phyloP scores from a whole-genome alignment of 2,113 vertebrate genomes.

The Bubalus kerabau region DNA sequence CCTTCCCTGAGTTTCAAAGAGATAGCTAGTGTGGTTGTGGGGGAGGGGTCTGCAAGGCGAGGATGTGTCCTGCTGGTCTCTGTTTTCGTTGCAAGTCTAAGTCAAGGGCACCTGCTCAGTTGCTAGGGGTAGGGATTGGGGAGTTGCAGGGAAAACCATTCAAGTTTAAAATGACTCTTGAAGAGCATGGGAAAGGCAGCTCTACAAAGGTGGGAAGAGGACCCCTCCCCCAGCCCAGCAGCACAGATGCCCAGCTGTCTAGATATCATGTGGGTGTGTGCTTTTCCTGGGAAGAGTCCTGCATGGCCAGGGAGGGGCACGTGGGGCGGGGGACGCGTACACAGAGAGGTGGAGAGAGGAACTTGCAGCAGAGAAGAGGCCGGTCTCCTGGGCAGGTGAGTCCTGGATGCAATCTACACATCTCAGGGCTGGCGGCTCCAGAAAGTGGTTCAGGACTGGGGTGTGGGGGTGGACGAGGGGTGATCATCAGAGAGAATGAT shows the following conservation, averaged over 20 bases:
- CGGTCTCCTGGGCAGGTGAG: neutral
- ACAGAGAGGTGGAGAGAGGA: neutral
- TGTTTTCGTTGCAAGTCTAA: neutral
- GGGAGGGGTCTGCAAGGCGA: neutral
- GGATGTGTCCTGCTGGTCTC: neutral
- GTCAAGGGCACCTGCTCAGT: neutral
- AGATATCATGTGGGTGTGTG: neutral
- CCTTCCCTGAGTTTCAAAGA: neutral
- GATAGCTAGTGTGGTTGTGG: too few relatives aligned
- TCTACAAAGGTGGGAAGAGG: neutral
- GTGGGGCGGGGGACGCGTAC: rapidly evolving
- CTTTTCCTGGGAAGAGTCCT: neutral
- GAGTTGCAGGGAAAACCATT: neutral
- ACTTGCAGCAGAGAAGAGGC: neutral
- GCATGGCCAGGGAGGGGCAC: neutral
- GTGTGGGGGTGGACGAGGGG: rapidly evolving
- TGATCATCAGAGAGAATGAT: too few relatives aligned
- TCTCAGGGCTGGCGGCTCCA: neutral
- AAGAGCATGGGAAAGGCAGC: neutral
- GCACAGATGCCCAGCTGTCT: rapidly evolving
- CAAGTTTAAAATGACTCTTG: neutral
- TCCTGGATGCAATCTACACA: neutral
- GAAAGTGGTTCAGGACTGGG: neutral
- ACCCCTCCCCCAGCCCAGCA: neutral
- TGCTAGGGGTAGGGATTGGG: too few relatives aligned